Base-by-base conservation (phyloP, 2,888 invertebrate genomes). In the Eubasilissa splendida region DNA sequence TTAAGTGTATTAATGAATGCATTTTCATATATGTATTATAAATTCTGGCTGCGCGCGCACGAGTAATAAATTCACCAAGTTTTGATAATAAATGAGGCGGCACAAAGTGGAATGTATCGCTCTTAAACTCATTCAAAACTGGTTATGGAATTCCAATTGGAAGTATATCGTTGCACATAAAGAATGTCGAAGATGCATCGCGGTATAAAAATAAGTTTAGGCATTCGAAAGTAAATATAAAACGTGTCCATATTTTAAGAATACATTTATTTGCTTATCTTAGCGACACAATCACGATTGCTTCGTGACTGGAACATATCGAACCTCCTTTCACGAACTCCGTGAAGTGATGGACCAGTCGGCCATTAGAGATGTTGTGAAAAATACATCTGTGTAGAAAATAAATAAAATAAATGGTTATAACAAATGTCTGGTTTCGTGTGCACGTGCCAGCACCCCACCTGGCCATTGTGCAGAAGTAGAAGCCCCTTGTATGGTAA, bases 101-200 rank as follows among this genome's bases (percentile, higher is more conserved):
- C 53, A 8, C 53, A 53, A 53, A n/a, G 70, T 53, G 53, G 70
- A 70, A 70, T 70, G 70, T 53, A 70, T 70, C 70, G 70, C 70
- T 53, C 53, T 70, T 10, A 22, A 22, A 22, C 22, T 22, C 22
- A 22, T 22, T 22, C 14, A 70, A 14, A 70, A 70, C 70, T 70
- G 70, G 70, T 70, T 70, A 70, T 70, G 70, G 70, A 53, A 70
- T 66, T 66, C 66, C 70, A 52, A 53, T 70, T 70, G 52, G 70
- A 53, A 53, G 14, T 31, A 33, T 31, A 70, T 70, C 70, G 70
- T 31, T 53, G 70, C 70, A 68, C 50, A 66, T 53, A n/a, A 52
- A 70, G 54, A 70, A 70, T 70, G 22, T 53, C 22, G 70, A 70
- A 70, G 70, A 70, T 70, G 70, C 70, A 70, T 70, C 70, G 50